These are phyloP conservation scores for Pristionchus fissidentatus DNA, from an alignment of 2,888 invertebrate species.

Conservation along the genomic window DNA sequence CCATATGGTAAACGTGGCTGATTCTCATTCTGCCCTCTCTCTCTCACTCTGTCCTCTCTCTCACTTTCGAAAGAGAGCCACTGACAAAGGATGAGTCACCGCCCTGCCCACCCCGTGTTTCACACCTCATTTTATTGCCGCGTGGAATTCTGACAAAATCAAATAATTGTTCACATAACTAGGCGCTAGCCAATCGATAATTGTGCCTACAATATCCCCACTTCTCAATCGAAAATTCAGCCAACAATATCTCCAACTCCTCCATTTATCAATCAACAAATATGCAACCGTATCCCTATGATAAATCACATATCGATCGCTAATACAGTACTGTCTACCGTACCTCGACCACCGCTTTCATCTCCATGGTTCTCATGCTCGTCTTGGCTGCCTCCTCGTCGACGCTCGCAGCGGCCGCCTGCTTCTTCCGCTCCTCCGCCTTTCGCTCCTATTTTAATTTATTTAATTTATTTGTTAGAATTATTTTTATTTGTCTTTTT, in stretches of 20 bases:
- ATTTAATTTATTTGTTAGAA: too few relatives aligned
- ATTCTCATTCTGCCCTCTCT: background rate
- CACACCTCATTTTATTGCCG: background rate
- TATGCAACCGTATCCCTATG: background rate
- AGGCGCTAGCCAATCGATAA: too few relatives aligned
- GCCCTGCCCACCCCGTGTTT: background rate
- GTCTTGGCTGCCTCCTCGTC: slow-evolving; percentile 56
- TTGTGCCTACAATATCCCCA: too few relatives aligned
- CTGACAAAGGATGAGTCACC: background rate
- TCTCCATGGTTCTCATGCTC: slow-evolving; percentile 55
- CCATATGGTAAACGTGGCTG: slow-evolving; percentile 32
- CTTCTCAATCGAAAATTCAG: background rate
- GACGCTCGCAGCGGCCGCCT: slow-evolving; percentile 50
- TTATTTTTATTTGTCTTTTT: too few relatives aligned
- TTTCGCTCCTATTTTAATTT: slow-evolving; percentile 68
- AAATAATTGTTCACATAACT: too few relatives aligned
- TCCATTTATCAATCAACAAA: background rate
- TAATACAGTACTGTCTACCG: background rate
- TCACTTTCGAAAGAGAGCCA: slow-evolving; percentile 30
- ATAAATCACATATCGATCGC: too few relatives aligned
- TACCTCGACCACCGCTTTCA: slow-evolving; percentile 51
- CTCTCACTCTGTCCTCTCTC: slow-evolving; percentile 17
- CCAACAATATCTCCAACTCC: background rate
- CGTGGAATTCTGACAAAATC: too few relatives aligned
- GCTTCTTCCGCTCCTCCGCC: slow-evolving; percentile 51